Conservation (phyloP, 1,140 invertebrate species). For the Drosophila insularis region DNA sequence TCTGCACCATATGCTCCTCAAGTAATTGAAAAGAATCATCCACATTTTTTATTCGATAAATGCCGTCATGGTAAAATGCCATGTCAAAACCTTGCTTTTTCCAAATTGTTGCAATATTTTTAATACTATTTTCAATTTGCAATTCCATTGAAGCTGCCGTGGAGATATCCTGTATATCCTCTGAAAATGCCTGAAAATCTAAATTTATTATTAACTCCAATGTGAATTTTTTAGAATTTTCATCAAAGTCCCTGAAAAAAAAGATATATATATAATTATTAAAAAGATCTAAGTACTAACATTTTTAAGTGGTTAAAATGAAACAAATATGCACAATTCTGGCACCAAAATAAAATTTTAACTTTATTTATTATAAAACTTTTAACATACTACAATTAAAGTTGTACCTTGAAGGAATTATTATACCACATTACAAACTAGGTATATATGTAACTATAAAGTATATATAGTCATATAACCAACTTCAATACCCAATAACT, state of each 20-base stretch:
- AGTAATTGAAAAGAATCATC: constrained; percentile 89
- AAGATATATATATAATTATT: too few relatives aligned
- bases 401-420: too few relatives aligned
- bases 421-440: too few relatives aligned
- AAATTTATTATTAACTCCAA: constrained; percentile 90
- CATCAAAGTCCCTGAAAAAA: constrained; percentile 87
- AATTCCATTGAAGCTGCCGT: constrained; percentile 92
- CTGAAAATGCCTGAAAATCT: constrained; percentile 90
- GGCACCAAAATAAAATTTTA: too few relatives aligned
- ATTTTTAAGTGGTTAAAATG: too few relatives aligned
- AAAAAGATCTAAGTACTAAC: too few relatives aligned
- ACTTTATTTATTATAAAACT: too few relatives aligned
- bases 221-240: constrained; percentile 89
- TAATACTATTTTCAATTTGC: constrained; percentile 90
- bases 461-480: too few relatives aligned
- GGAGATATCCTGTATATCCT: constrained; percentile 91
- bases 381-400: too few relatives aligned
- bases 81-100: constrained; percentile 88
- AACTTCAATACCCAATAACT: too few relatives aligned
- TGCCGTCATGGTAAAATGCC: constrained; percentile 87
- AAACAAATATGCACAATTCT: too few relatives aligned
- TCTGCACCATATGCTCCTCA: constrained; percentile 89
- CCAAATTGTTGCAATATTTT: constrained; percentile 88
- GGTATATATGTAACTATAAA: too few relatives aligned
- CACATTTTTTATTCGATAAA: constrained; percentile 85